phyloP scores from a whole-genome alignment of 2,113 vertebrate genomes.

The Neodon shergylaensis region DNA sequence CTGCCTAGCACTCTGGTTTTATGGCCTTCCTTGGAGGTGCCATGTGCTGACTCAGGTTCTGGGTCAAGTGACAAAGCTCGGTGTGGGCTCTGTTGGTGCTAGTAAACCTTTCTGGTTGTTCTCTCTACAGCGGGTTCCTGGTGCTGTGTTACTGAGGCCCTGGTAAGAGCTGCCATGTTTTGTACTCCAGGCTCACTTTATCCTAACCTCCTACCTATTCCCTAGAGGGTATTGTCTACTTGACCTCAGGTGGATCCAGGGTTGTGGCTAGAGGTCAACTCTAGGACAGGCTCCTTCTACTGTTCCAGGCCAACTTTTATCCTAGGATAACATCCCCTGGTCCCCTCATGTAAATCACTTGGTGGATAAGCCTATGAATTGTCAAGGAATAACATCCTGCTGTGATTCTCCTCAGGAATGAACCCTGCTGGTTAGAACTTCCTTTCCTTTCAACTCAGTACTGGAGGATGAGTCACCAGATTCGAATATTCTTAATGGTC shows the following conservation, averaged over 20 bases:
- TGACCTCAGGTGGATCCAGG: neutral
- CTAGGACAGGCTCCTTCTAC: neutral
- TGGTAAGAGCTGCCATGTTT: neutral
- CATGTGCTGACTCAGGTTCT: neutral
- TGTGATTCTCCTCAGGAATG: conserved; percentile 76
- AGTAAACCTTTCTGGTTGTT: neutral
- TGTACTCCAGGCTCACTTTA: neutral
- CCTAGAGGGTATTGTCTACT: neutral
- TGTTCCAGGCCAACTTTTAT: neutral
- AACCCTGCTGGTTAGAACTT: conserved; percentile 78
- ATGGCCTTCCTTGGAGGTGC: neutral
- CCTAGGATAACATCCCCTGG: neutral
- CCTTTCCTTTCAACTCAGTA: conserved; percentile 72
- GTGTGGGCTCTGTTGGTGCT: neutral
- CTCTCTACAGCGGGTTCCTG: neutral
- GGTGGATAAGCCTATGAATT: neutral
- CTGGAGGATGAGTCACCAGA: conserved; percentile 44
- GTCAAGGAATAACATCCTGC: conserved; percentile 40
- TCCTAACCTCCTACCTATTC: neutral
- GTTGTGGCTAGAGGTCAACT: neutral
- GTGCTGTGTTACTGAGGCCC: neutral
- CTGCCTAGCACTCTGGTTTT: neutral
- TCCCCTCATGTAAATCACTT: conserved; percentile 55
- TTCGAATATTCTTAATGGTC: conserved; percentile 44
- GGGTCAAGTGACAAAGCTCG: neutral